These are phyloP conservation scores for Peromyscus melanophrys DNA, from an alignment of 2,797 vertebrate species.

Conservation along the genomic window DNA sequence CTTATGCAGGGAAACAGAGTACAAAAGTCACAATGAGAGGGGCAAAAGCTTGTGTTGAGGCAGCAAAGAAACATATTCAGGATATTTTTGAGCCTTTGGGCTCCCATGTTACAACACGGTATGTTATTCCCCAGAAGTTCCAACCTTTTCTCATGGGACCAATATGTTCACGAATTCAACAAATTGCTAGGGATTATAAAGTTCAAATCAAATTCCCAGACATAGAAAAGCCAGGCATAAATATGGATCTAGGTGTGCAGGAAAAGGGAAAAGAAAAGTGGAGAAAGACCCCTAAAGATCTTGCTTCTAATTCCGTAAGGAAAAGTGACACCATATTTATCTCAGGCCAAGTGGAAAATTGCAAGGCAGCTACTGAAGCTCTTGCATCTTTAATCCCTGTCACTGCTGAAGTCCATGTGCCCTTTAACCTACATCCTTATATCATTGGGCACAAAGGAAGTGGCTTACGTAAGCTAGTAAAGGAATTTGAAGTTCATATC, in stretches of 20 bases:
- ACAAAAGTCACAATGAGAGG: conserved; percentile 92
- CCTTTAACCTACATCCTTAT: conserved; percentile 92
- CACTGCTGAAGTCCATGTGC: conserved; percentile 91
- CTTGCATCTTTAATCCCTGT: conserved; percentile 92
- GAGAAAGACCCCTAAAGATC: conserved; percentile 81
- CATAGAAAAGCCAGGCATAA: conserved; percentile 84
- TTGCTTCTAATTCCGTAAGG: conserved; percentile 77
- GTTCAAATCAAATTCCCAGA: conserved; percentile 94
- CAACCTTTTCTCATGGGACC: conserved; percentile 92
- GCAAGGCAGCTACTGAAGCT: conserved; percentile 89
- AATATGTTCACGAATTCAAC: conserved; percentile 92
- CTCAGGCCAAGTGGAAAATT: conserved; percentile 91
- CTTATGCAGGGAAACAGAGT: conserved; percentile 91
- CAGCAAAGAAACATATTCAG: conserved; percentile 92
- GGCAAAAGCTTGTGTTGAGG: conserved; percentile 92
- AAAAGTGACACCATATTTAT: conserved; percentile 92
- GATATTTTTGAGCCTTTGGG: conserved; percentile 92
- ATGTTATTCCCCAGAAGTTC: conserved; percentile 91
- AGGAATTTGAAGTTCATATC: conserved; percentile 92
- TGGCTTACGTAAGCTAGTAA: conserved; percentile 94
- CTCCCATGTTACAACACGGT: conserved; percentile 91
- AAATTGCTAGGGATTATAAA: conserved; percentile 92
- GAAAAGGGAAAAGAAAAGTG: conserved; percentile 90
- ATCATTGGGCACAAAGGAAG: conserved; percentile 93
- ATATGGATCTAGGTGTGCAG: conserved; percentile 88